Percentiles rank a stretch among this genome's conserved stretches.
Evolutionary conservation across 2,797 vertebrate genomes (phyloP).

Genomic region (Phrynocephalus forsythii): DNA sequence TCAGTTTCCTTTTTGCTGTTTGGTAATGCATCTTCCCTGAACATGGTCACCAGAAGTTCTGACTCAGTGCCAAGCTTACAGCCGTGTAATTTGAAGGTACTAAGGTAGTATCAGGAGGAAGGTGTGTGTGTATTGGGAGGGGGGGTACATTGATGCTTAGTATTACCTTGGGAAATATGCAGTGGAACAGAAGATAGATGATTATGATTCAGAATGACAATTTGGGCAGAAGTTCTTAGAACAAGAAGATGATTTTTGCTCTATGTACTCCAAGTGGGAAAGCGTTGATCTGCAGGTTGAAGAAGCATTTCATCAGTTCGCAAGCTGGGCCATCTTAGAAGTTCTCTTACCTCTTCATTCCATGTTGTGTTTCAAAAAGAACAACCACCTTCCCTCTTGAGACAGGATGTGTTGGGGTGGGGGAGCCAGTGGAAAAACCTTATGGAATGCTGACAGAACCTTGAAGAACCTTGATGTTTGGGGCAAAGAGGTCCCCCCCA

Average conservation of each 20-base stretch:
- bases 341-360: neutral
- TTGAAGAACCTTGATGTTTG: neutral
- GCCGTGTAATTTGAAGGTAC: neutral
- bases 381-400: neutral
- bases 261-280: neutral
- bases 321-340: no score
- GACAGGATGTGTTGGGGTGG: no score
- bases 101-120: no score
- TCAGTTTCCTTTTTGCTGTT: no score
- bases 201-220: neutral
- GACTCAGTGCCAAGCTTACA: neutral
- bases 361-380: neutral
- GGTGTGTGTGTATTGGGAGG: no score
- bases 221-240: neutral
- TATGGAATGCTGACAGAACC: no score
- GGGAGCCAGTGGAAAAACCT: neutral
- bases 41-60: neutral
- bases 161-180: neutral
- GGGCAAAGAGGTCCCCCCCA: neutral
- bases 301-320: neutral
- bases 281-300: neutral
- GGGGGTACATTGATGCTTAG: neutral
- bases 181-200: neutral
- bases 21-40: neutral
- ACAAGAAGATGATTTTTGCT: neutral